phyloP scores from a whole-genome alignment of 2,797 vertebrate species.

The Phoxinus dragarum region DNA sequence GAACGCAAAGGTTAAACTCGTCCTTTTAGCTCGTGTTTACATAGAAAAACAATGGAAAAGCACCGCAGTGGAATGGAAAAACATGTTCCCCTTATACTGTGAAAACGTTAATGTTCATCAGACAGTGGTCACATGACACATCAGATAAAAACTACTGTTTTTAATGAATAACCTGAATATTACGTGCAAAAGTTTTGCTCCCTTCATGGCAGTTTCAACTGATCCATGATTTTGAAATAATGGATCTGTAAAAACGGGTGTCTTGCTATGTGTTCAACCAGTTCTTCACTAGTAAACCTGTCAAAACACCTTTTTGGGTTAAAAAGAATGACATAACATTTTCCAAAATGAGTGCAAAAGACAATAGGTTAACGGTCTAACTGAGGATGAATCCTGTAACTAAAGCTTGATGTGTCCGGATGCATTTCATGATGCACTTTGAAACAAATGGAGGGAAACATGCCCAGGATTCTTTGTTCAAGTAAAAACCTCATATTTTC shows the following conservation, averaged over 20 bases:
- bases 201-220: not conserved
- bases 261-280: not conserved
- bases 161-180: conserved; percentile 19
- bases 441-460: not conserved
- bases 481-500: conserved; percentile 21
- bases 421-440: not conserved
- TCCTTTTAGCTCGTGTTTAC: not conserved
- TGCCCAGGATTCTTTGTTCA: conserved; percentile 1
- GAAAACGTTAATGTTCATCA: not conserved
- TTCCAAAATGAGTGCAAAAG: not conserved
- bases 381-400: not conserved
- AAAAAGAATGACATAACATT: not conserved
- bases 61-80: not conserved
- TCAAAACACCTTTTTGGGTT: not conserved
- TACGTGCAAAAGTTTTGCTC: not conserved
- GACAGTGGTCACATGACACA: conserved; percentile 19
- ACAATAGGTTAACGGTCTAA: not conserved
- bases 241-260: not conserved
- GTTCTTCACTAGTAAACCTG: not conserved
- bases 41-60: not conserved
- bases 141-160: conserved; percentile 1
- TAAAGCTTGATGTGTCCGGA: not conserved
- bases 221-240: not conserved
- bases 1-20: not conserved
- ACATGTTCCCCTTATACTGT: not conserved